Evolutionary conservation across 2,797 vertebrate species (phyloP), one percentile per base, ranked within the genome.

Genomic region (Melanogrammus aeglefinus): DNA sequence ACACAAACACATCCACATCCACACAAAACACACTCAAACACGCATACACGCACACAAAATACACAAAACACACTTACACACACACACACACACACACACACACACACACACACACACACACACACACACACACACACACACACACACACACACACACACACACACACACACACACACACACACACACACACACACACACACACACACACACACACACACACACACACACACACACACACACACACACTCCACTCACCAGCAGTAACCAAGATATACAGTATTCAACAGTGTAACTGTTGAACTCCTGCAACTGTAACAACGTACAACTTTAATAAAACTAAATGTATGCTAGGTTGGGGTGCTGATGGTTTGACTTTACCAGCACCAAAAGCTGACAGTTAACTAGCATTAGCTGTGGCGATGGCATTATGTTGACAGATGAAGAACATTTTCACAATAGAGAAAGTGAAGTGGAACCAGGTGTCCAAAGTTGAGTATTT

Each of bases 101-200:
- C 72, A 73, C 33, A 36, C 14, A 73, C 14, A 36, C 33, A 21
- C 31, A 33, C 72, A 73, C 35, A 73, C 70, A 33, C 2, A 16
- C 70, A 24, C 33, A 72, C 63, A 66, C 76, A 31, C 29, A 31
- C 29, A 31, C 29, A 31, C 29, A 31, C 29, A 31, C 29, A 31
- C 1, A 31, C 1, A 51, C 47, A 51, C 47, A 51, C 47, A 51
- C 47, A 41, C 9, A 12, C 39, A 41, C 39, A 41, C 7, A 3
- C 36, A 74, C 69, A 39, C 7, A 3, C 47, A 1, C 39, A 76
- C 36, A 38, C n/a, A n/a, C n/a, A n/a, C n/a, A n/a, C 75, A 51
- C 44, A 77, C 79, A 80, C 41, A 84, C 80, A 72, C 76, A 74
- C 51, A 41, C 47, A 1, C 31, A 74, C 36, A 75, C 21, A 39